These are phyloP conservation scores for Drosophila parthenogenetica DNA, from an alignment of 2,888 invertebrate genomes.

Conservation along the genomic window DNA sequence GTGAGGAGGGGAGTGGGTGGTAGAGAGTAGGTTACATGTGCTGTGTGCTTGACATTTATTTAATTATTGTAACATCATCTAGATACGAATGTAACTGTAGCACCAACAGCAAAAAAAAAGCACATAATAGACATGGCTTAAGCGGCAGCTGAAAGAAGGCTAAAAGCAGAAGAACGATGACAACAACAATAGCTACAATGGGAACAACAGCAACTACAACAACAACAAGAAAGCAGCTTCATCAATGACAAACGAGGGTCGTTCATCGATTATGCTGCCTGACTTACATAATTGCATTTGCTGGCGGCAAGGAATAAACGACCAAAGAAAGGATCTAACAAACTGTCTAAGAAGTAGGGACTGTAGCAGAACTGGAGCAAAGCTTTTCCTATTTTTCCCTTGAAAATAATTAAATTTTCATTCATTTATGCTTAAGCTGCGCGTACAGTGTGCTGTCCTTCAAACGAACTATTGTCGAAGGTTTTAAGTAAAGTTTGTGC, in stretches of 20 bases:
- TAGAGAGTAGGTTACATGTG: not conserved
- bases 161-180: conserved; percentile 12
- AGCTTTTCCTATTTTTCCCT: conserved; percentile 2
- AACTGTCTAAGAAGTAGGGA: conserved; percentile 1
- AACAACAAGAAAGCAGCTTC: conserved; percentile 37
- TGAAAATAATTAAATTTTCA: conserved; percentile 21
- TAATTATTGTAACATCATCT: conserved; percentile 43
- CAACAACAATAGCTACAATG: not conserved
- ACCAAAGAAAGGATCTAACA: conserved; percentile 9
- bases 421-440: conserved; percentile 15
- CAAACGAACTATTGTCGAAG: conserved; percentile 6
- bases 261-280: conserved; percentile 64
- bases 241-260: conserved; percentile 62
- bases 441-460: conserved; percentile 1
- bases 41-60: conserved; percentile 44
- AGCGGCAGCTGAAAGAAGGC: not conserved
- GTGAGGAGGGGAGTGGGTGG: not conserved
- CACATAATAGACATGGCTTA: no score
- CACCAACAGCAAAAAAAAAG: not conserved
- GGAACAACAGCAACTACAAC: conserved; percentile 2
- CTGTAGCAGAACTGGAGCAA: not conserved
- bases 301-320: conserved; percentile 8
- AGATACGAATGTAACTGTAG: conserved; percentile 22
- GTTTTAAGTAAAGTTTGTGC: conserved; percentile 1
- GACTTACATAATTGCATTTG: conserved; percentile 32